These are phyloP conservation scores for Philhelius pedissequus DNA, from an alignment of 2,888 invertebrate species.

Conservation along the genomic window DNA sequence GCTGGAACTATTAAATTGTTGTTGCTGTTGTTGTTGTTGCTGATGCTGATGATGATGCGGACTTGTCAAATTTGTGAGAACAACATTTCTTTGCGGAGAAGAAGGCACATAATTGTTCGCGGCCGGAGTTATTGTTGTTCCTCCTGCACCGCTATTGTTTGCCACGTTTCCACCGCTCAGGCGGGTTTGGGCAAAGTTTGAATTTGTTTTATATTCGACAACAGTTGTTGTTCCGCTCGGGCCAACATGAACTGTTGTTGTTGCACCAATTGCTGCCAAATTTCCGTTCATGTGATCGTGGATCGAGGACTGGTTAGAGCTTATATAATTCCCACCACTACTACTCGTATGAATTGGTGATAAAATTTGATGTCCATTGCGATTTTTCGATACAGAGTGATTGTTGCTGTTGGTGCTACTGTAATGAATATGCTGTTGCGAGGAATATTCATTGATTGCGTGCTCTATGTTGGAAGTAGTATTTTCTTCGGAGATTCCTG, in stretches of 20 bases:
- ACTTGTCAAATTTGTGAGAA: conserved; percentile 56
- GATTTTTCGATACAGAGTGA: conserved; percentile 66
- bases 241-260: conserved; percentile 77
- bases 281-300: conserved; percentile 56
- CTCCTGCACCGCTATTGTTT: conserved; percentile 38
- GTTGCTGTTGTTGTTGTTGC: conserved; percentile 70
- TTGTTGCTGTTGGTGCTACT: conserved; percentile 45
- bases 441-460: conserved; percentile 41
- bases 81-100: conserved; percentile 68
- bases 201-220: conserved; percentile 77
- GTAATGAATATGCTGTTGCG: conserved; percentile 44
- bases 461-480: conserved; percentile 69
- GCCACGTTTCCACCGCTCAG: conserved; percentile 45
- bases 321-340: conserved; percentile 21
- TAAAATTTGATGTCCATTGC: conserved; percentile 68
- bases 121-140: conserved; percentile 68
- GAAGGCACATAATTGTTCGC: conserved; percentile 72
- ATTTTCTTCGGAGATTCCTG: conserved; percentile 79
- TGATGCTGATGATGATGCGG: conserved; percentile 69
- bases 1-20: conserved; percentile 60
- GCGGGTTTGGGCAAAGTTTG: conserved; percentile 70
- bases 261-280: conserved; percentile 73
- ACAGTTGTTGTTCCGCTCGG: conserved; percentile 79
- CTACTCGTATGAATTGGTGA: conserved; percentile 34
- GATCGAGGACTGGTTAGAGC: conserved; percentile 31